A percentile compares a stretch with the other conserved stretches of the same genome.
Evolutionary conservation across 2,797 vertebrate species (phyloP).

Genomic region (Dermochelys coriacea): DNA sequence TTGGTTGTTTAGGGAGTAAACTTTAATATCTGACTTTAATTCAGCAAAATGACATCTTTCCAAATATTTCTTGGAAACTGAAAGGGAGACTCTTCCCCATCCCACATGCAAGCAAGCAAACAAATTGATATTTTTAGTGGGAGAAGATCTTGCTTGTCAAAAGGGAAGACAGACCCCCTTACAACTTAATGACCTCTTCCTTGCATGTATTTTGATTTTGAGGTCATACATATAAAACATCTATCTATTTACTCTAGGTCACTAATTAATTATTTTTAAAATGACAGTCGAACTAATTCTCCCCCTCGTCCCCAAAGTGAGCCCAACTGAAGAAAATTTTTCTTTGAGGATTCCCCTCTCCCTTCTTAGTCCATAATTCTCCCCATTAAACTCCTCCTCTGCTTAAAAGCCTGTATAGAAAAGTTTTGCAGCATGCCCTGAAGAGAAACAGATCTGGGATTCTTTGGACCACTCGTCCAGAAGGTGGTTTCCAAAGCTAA

Average conservation of each 20-base stretch:
- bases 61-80: not conserved
- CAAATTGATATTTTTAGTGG: not conserved
- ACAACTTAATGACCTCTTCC: not conserved
- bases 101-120: not conserved
- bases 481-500: not conserved
- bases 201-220: not conserved
- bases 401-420: not conserved
- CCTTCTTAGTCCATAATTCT: not conserved
- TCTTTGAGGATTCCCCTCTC: not conserved
- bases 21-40: not conserved
- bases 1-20: not conserved
- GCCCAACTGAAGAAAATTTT: not conserved
- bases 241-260: not conserved
- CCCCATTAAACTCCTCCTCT: not conserved
- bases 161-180: not conserved
- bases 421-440: not conserved
- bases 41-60: not conserved
- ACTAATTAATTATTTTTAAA: not conserved
- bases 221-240: accelerated
- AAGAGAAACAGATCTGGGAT: not conserved
- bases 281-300: not conserved
- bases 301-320: accelerated
- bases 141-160: not conserved
- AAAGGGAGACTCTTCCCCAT: not conserved
- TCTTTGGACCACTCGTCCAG: not conserved